Base-by-base conservation (phyloP, 2,113 vertebrate species). In the Callopanchax toddi region DNA sequence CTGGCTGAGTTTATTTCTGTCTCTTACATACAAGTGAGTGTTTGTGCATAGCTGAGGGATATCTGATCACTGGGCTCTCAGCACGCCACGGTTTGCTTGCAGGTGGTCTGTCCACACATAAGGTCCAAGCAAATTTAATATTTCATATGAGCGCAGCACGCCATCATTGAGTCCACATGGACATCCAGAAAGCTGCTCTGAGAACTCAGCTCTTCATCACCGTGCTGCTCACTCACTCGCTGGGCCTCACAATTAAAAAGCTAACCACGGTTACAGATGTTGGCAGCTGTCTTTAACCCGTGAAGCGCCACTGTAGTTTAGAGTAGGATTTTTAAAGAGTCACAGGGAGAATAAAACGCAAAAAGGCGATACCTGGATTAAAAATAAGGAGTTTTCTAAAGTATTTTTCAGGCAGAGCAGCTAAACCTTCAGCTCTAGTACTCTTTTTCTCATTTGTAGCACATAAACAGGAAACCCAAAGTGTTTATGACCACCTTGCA, bases 151-250 rank as follows among this genome's bases (percentile, higher is more conserved):
- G 87, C 91, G 84, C 92, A 93, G 93, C 90, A 89, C 91, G 91
- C 91, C 91, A 91, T 98, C 97, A 97, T 96, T 97, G 94, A 95
- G 94, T 95, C 95, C 96, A 98, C 95, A 96, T 97, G 96, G 93
- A 94, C 78, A 90, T 92, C 94, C 94, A 93, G 95, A 96, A 95
- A 94, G 93, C 93, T 92, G 91, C 93, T 95, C 94, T 95, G 95
- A 94, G 94, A 96, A 95, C 91, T 92, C 92, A 94, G 92, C 29
- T 75, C 90, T 79, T 69, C 76, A 54, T 69, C 76, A 54, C 65
- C 78, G 76, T 90, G 92, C 76, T 72, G 71, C 86, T 75, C n/a
- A 89, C 93, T 91, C 91, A 89, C 93, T 94, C 89, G 89, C 94
- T 92, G 94, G 92, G 90, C 94, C 93, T 95, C 89, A 84, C 92